These are phyloP conservation scores for Alviniconcha marisindica DNA, from an alignment of 1,140 invertebrate species.

Conservation along the genomic window DNA sequence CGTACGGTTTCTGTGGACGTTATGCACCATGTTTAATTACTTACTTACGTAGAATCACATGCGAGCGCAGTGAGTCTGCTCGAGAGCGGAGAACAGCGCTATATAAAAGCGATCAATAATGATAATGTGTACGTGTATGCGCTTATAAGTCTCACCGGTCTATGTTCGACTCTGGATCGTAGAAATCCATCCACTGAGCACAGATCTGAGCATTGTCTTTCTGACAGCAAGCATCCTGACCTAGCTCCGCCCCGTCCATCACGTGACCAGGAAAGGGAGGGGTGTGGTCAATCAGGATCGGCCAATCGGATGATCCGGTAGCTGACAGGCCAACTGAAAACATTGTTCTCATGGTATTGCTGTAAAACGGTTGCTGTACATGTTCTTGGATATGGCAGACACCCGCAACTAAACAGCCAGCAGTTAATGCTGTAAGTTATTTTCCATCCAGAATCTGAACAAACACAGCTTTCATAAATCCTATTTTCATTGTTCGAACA, in stretches of 20 bases:
- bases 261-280: constrained; percentile 48
- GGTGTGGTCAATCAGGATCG: constrained; percentile 52
- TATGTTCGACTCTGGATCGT: constrained; percentile 53
- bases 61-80: no score
- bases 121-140: no score
- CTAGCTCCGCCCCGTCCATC: constrained; percentile 44
- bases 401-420: background rate
- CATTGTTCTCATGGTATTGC: background rate
- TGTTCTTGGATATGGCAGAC: background rate
- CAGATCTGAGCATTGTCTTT: constrained; percentile 40
- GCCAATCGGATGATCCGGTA: constrained; percentile 47
- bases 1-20: no score
- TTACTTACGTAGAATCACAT: no score
- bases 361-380: background rate
- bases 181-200: constrained; percentile 52
- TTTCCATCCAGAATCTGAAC: no score
- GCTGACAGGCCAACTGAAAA: constrained; percentile 51
- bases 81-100: no score
- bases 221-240: constrained; percentile 44
- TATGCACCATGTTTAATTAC: no score
- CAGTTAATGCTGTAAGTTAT: background rate
- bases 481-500: background rate
- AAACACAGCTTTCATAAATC: background rate
- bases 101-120: no score
- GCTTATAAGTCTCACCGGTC: no score